Percentiles rank a stretch among this genome's conserved stretches.
phyloP scores from a whole-genome alignment of 2,797 vertebrate genomes.

The Aplochiton taeniatus region DNA sequence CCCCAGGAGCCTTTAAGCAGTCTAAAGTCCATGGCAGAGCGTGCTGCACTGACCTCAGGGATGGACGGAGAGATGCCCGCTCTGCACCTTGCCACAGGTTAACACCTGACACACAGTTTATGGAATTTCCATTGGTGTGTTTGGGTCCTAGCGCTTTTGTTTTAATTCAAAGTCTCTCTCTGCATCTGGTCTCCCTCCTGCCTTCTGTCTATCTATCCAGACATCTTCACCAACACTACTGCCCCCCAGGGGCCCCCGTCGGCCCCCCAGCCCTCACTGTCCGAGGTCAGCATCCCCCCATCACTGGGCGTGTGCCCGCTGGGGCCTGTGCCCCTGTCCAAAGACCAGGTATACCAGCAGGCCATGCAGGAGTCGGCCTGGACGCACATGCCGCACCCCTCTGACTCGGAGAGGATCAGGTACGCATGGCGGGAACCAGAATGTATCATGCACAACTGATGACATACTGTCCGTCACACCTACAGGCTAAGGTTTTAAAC shows the following conservation, averaged over 20 bases:
- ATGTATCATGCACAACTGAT: not conserved
- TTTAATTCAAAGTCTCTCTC: not conserved
- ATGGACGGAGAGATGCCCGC: constrained; percentile 85
- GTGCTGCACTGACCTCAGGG: constrained; percentile 83
- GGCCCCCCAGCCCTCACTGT: constrained; percentile 72
- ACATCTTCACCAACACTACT: constrained; percentile 80
- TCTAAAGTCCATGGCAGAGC: constrained; percentile 89
- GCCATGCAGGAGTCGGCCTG: constrained; percentile 90
- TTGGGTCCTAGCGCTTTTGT: not conserved
- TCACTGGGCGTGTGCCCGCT: constrained; percentile 87
- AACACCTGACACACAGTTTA: not conserved
- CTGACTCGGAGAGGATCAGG: constrained; percentile 89
- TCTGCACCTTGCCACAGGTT: constrained; percentile 84
- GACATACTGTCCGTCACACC: too few species aligned
- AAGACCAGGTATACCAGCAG: constrained; percentile 92
- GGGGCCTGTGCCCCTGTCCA: constrained; percentile 86
- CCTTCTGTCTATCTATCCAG: constrained; percentile 42
- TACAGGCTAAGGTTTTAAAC: too few species aligned
- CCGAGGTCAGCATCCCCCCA: constrained; percentile 87
- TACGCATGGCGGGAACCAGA: constrained; percentile 38
- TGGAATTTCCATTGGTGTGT: not conserved
- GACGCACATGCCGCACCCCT: constrained; percentile 91
- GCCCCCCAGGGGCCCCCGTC: constrained; percentile 64
- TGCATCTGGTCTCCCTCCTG: not conserved
- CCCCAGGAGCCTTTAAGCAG: constrained; percentile 84